A percentile compares a stretch with the other conserved stretches of the same genome.
phyloP scores from a whole-genome alignment of 2,888 invertebrate genomes.

The Thyatira batis region DNA sequence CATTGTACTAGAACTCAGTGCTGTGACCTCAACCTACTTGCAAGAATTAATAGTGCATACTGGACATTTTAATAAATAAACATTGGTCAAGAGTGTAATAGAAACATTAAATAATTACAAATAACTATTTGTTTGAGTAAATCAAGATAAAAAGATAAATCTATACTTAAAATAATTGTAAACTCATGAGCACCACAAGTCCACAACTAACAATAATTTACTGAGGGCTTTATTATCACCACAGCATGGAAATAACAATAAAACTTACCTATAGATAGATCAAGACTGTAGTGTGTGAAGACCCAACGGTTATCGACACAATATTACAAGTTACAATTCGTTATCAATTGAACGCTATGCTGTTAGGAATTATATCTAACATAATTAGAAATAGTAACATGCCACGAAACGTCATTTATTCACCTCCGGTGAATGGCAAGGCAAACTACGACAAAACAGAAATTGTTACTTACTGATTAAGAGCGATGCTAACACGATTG shows the following conservation, averaged over 20 bases:
- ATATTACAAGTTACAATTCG: background rate
- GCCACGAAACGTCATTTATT: conserved; percentile 3
- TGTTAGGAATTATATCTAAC: background rate
- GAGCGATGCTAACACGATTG: background rate
- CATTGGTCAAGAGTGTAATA: too few relatives aligned
- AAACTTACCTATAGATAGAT: background rate
- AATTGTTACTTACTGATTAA: background rate
- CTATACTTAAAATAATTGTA: too few relatives aligned
- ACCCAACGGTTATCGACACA: background rate
- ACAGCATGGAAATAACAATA: background rate
- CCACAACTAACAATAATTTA: background rate
- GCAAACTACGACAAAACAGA: background rate
- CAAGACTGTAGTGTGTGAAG: background rate
- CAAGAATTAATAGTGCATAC: too few relatives aligned
- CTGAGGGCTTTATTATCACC: background rate
- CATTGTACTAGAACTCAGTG: too few relatives aligned
- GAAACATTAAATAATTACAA: too few relatives aligned
- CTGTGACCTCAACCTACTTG: too few relatives aligned
- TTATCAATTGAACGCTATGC: background rate
- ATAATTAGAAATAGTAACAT: background rate
- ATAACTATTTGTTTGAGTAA: too few relatives aligned
- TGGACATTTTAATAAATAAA: too few relatives aligned
- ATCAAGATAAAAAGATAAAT: too few relatives aligned
- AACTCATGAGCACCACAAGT: too few relatives aligned
- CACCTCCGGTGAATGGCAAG: conserved; percentile 1